These are phyloP conservation scores for Colaptes auratus DNA, from an alignment of 2,113 vertebrate species.

Conservation along the genomic window DNA sequence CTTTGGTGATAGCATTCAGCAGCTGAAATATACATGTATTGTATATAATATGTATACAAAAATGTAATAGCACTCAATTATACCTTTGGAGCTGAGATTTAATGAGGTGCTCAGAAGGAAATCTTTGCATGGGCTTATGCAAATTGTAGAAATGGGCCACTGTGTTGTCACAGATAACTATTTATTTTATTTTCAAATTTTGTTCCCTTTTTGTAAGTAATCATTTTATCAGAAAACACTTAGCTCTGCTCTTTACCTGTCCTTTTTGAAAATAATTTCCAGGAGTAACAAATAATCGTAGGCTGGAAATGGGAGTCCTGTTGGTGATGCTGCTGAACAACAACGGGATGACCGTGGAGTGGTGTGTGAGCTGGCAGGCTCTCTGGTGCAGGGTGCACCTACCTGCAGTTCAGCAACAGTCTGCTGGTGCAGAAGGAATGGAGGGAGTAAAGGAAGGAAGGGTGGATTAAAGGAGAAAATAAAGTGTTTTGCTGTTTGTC, in stretches of 20 bases:
- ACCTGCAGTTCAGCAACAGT: not conserved
- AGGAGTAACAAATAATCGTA: not conserved
- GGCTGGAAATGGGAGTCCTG: conserved; percentile 4
- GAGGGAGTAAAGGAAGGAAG: not conserved
- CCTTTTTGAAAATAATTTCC: conserved; percentile 38
- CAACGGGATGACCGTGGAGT: fast-evolving
- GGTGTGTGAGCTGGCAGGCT: fast-evolving
- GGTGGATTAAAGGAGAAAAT: not conserved
- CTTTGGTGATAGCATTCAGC: conserved; percentile 48
- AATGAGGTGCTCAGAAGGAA: conserved; percentile 55
- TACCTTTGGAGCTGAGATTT: conserved; percentile 42
- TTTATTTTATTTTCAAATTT: conserved; percentile 32
- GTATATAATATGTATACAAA: too few species aligned
- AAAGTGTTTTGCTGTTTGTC: not conserved
- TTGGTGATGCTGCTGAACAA: not conserved
- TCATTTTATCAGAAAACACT: conserved; percentile 15
- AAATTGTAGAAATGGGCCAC: conserved; percentile 49
- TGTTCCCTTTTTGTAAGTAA: conserved; percentile 44
- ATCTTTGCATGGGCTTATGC: conserved; percentile 22
- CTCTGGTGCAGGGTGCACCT: not conserved
- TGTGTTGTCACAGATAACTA: conserved; percentile 27
- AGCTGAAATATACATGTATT: conserved; percentile 46
- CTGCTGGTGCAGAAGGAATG: not conserved
- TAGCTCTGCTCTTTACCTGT: not conserved
- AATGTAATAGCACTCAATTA: not conserved